Percentiles rank a stretch among this genome's conserved stretches.
Conservation (phyloP, 2,888 invertebrate species). For the Cancer borealis region DNA sequence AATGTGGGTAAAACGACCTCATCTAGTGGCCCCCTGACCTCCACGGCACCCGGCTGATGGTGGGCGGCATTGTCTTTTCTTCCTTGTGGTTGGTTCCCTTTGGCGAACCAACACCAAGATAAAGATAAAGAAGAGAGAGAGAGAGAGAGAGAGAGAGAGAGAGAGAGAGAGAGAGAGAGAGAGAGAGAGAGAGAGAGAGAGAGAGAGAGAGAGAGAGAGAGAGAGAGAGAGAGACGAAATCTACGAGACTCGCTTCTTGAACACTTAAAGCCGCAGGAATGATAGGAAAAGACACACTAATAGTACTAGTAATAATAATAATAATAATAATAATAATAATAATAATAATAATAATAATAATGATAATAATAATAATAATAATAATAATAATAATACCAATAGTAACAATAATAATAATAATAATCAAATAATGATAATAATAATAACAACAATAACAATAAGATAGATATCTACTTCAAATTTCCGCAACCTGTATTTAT, state of each 20-base stretch:
- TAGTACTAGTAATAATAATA: not conserved
- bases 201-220: slow-evolving; percentile 54
- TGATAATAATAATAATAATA: not conserved
- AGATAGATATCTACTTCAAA: not conserved
- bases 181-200: slow-evolving; percentile 42
- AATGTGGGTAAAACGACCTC: not conserved
- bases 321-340: not conserved
- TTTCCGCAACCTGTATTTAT: not conserved
- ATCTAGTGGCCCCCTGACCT: too few species aligned
- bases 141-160: not conserved
- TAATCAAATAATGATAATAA: not conserved
- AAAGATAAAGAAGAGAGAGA: not conserved
- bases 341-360: not conserved
- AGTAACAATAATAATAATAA: not conserved
- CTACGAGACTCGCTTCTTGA: not conserved
- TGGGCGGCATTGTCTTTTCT: too few species aligned
- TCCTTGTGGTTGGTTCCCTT: too few species aligned
- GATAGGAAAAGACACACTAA: not conserved
- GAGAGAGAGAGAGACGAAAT: slow-evolving; percentile 21
- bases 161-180: not conserved
- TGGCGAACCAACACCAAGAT: too few species aligned
- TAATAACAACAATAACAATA: slow-evolving; percentile 20
- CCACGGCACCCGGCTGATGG: too few species aligned
- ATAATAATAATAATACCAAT: not conserved
- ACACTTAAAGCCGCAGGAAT: not conserved